Conservation (phyloP, 64 coral and sea anemone species). For the Actinia equina region DNA sequence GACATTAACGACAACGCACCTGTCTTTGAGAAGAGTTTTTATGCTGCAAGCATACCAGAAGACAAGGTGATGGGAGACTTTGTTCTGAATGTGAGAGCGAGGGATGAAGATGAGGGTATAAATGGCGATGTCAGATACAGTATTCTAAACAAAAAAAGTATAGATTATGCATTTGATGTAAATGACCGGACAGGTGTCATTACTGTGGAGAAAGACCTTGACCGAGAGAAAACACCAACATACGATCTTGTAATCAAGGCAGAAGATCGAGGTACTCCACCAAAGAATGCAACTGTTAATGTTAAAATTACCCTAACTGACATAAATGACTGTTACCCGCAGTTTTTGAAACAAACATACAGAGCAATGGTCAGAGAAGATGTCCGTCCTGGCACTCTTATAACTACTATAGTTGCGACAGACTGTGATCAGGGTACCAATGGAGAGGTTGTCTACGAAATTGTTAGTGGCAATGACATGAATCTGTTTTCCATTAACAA, state of each 20-base stretch:
- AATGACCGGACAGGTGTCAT: constrained; percentile 48
- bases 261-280: constrained; percentile 62
- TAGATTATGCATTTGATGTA: constrained; percentile 60
- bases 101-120: constrained; percentile 45
- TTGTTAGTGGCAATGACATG: constrained; percentile 69
- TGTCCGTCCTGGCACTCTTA: not conserved
- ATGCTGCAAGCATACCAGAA: constrained; percentile 58
- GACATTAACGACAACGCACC: constrained; percentile 86
- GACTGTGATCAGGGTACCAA: constrained; percentile 70
- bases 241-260: constrained; percentile 74
- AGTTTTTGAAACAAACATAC: constrained; percentile 54
- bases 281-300: constrained; percentile 49
- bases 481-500: constrained; percentile 70
- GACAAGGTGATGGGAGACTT: constrained; percentile 53
- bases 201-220: constrained; percentile 54
- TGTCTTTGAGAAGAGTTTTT: constrained; percentile 52
- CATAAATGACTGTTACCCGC: constrained; percentile 75
- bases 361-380: constrained; percentile 32
- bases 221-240: constrained; percentile 49
- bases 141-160: constrained; percentile 45
- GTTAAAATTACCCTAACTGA: constrained; percentile 73
- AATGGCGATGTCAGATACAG: constrained; percentile 70
- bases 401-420: constrained; percentile 46
- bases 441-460: constrained; percentile 49
- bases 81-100: constrained; percentile 66